phyloP scores from a whole-genome alignment of 2,113 vertebrate species.

The Halcyon malimbica region DNA sequence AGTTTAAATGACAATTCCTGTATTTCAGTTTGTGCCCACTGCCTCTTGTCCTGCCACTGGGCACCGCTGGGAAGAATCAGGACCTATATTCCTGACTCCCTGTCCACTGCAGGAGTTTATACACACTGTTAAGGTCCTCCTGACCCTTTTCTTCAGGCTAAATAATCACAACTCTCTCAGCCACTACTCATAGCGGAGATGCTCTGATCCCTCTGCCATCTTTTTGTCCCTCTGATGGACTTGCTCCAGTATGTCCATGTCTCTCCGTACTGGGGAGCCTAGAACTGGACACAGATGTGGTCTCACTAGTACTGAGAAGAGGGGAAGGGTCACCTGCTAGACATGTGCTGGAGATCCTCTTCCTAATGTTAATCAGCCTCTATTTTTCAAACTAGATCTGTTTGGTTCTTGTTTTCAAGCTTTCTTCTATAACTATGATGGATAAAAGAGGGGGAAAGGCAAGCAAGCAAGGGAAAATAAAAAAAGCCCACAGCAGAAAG shows the following conservation, averaged over 20 bases:
- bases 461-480: background rate
- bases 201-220: background rate
- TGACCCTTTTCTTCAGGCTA: background rate
- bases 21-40: background rate
- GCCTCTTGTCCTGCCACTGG: background rate
- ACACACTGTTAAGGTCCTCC: background rate
- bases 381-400: background rate
- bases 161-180: background rate
- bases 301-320: background rate
- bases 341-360: background rate
- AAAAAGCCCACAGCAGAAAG: background rate
- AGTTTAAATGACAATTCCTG: background rate
- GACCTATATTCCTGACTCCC: background rate
- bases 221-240: background rate
- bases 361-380: background rate
- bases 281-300: background rate
- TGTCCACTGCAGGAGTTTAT: background rate
- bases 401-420: background rate
- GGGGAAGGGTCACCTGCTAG: background rate
- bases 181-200: background rate
- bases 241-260: background rate
- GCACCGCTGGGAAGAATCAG: background rate
- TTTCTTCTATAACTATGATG: background rate
- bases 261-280: background rate
- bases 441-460: background rate